Conservation (phyloP, 2,888 invertebrate genomes). For the Dryococelus australis region DNA sequence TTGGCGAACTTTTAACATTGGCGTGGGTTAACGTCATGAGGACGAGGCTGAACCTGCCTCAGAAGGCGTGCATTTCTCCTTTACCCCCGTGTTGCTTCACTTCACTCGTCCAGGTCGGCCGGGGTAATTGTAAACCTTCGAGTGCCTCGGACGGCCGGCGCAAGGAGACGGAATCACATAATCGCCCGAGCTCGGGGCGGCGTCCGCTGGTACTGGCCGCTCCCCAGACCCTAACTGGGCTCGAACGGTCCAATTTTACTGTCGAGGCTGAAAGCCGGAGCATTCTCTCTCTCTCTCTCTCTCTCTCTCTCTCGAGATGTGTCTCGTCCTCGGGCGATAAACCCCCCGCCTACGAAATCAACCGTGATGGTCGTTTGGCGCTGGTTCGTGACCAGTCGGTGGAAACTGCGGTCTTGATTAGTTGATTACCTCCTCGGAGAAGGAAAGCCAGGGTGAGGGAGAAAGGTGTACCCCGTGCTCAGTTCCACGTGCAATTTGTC, state of each 20-base stretch:
- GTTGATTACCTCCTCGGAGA: neutral
- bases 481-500: neutral
- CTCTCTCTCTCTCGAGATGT: too few species aligned
- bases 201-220: neutral
- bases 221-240: neutral
- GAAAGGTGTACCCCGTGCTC: neutral
- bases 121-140: neutral
- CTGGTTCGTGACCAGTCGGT: neutral
- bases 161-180: neutral
- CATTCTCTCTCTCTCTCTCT: too few species aligned
- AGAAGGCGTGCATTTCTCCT: too few species aligned
- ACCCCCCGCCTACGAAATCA: too few species aligned
- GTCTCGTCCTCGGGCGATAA: too few species aligned
- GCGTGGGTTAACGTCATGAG: too few species aligned
- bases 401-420: neutral
- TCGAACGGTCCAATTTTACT: neutral
- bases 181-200: neutral
- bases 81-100: too few species aligned
- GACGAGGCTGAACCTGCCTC: too few species aligned
- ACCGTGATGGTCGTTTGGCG: neutral
- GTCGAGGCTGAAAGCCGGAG: neutral
- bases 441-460: neutral
- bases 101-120: too few species aligned
- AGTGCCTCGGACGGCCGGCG: neutral
- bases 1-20: too few species aligned